Evolutionary conservation across 2,797 vertebrate species (phyloP).

Genomic region (Fundulus diaphanus): DNA sequence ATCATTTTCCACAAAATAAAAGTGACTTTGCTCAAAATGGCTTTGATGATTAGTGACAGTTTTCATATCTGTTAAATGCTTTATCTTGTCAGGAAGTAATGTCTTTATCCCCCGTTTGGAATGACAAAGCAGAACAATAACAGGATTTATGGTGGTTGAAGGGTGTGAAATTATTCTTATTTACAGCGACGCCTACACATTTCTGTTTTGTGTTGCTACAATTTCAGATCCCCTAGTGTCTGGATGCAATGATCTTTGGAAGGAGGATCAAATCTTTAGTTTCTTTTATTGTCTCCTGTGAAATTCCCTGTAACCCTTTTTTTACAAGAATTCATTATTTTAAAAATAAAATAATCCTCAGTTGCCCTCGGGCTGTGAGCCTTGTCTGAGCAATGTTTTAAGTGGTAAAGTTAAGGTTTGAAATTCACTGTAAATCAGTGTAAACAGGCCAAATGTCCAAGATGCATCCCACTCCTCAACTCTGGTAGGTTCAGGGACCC

Average conservation of each 20-base stretch:
- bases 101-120: constrained; percentile 29
- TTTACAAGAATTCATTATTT: background rate
- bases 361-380: background rate
- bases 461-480: background rate
- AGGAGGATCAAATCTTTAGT: background rate
- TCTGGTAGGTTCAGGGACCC: background rate
- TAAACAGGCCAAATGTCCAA: background rate
- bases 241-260: background rate
- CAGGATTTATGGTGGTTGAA: background rate
- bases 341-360: background rate
- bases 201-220: background rate
- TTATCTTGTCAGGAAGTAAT: constrained; percentile 20
- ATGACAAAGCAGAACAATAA: constrained; percentile 30
- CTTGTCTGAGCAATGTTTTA: background rate
- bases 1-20: constrained; percentile 30
- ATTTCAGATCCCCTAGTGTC: background rate
- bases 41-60: constrained; percentile 33
- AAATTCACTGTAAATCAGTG: background rate
- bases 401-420: background rate
- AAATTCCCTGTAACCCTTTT: background rate
- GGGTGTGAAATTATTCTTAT: background rate
- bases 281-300: background rate
- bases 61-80: constrained; percentile 24
- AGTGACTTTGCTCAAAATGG: constrained; percentile 18
- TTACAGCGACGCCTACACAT: background rate